Evolutionary conservation across 2,797 vertebrate genomes (phyloP).

Genomic region (Bufotes viridis): DNA sequence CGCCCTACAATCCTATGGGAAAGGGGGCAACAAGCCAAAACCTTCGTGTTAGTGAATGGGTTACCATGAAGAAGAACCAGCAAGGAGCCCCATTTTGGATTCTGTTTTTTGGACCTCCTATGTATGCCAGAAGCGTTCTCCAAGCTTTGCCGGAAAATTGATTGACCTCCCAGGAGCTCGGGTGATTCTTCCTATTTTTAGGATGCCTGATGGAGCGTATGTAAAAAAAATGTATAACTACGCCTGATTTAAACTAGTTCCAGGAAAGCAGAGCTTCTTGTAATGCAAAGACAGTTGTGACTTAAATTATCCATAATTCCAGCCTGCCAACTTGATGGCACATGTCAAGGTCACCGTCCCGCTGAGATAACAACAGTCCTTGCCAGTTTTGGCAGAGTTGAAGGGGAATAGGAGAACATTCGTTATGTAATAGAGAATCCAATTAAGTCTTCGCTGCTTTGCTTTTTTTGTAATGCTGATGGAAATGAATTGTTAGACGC

Average conservation of each 20-base stretch:
- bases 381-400: slow-evolving; percentile 34
- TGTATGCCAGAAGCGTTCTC: background rate
- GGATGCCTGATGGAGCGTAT: background rate
- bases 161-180: too few species aligned
- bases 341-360: slow-evolving; percentile 42
- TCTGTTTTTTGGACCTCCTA: too few species aligned
- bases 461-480: slow-evolving; percentile 16
- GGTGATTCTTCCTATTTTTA: too few species aligned
- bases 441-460: slow-evolving; percentile 14
- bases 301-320: slow-evolving; percentile 52
- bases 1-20: background rate
- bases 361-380: slow-evolving; percentile 34
- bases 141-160: background rate
- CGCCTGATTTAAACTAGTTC: slow-evolving; percentile 18
- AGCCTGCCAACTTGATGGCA: slow-evolving; percentile 43
- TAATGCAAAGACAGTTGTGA: slow-evolving; percentile 25
- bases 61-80: background rate
- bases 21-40: background rate
- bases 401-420: slow-evolving; percentile 15
- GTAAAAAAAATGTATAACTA: slow-evolving; percentile 17
- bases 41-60: fast-evolving
- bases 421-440: background rate
- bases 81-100: background rate
- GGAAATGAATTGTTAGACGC: background rate
- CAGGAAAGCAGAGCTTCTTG: background rate